A percentile compares a stretch with the other conserved stretches of the same genome.
phyloP scores from a whole-genome alignment of 2,888 invertebrate genomes.

The Drosophila trichaetosa region DNA sequence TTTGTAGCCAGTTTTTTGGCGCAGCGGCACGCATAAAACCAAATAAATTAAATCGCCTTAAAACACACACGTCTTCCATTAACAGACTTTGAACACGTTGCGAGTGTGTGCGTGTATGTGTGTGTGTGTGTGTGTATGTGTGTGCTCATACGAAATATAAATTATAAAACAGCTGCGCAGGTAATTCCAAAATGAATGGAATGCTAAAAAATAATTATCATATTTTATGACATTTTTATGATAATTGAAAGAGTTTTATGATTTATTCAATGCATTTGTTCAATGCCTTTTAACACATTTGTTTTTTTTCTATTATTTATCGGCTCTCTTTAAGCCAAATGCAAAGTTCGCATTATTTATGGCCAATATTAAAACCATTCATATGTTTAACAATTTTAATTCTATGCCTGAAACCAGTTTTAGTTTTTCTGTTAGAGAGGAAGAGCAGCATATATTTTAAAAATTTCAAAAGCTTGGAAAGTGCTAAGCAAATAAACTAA shows the following conservation, averaged over 20 bases:
- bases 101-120: neutral
- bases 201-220: constrained; percentile 39
- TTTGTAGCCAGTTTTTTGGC: constrained; percentile 26
- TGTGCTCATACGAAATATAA: constrained; percentile 12
- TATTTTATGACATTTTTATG: constrained; percentile 40
- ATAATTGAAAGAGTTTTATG: constrained; percentile 34
- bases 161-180: constrained; percentile 32
- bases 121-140: neutral
- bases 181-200: constrained; percentile 34
- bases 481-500: neutral
- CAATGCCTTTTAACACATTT: constrained; percentile 31
- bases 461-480: neutral
- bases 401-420: neutral
- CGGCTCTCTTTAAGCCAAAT: constrained; percentile 14
- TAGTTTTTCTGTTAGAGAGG: neutral
- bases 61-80: constrained; percentile 1
- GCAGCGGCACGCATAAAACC: constrained; percentile 24
- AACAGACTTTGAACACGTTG: neutral
- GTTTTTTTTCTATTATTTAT: constrained; percentile 23
- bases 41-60: constrained; percentile 40
- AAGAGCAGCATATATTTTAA: neutral
- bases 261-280: constrained; percentile 35
- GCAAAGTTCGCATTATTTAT: constrained; percentile 30
- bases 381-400: constrained; percentile 1
- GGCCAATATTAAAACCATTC: neutral